phyloP scores from a whole-genome alignment of 2,113 vertebrate genomes.

The Ariopsis seemanni region DNA sequence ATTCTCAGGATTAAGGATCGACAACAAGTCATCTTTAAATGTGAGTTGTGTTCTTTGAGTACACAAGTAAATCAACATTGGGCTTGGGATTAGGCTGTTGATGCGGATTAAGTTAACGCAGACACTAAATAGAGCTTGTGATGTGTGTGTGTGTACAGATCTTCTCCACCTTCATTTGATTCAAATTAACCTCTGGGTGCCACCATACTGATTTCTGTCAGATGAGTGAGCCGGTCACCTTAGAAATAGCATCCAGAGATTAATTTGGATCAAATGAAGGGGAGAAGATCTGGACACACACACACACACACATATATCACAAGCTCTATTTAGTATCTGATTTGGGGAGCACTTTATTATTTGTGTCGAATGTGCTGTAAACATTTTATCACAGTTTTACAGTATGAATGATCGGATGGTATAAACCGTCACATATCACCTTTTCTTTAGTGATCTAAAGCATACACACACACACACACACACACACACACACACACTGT shows the following conservation, averaged over 20 bases:
- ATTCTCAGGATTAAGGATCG: background rate
- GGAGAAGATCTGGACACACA: background rate
- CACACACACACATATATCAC: background rate
- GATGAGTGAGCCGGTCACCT: background rate
- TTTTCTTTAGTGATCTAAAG: background rate
- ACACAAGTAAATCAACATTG: background rate
- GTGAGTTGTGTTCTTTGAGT: background rate
- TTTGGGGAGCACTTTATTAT: background rate
- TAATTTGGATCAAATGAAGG: background rate
- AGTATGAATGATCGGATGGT: background rate
- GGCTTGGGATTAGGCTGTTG: background rate
- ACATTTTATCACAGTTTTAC: background rate
- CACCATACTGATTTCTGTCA: too few species aligned
- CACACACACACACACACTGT: background rate
- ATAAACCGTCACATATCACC: background rate
- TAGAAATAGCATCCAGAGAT: background rate
- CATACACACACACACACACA: background rate
- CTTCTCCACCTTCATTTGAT: too few species aligned
- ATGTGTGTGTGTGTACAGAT: too few species aligned
- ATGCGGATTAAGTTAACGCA: too few species aligned
- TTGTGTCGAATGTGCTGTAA: background rate
- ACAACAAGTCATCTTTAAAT: background rate
- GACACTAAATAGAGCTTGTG: too few species aligned
- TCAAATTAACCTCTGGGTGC: too few species aligned
- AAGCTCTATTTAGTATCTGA: background rate